phyloP scores from a whole-genome alignment of 1,140 invertebrate species.

The Diabrotica virgifera region DNA sequence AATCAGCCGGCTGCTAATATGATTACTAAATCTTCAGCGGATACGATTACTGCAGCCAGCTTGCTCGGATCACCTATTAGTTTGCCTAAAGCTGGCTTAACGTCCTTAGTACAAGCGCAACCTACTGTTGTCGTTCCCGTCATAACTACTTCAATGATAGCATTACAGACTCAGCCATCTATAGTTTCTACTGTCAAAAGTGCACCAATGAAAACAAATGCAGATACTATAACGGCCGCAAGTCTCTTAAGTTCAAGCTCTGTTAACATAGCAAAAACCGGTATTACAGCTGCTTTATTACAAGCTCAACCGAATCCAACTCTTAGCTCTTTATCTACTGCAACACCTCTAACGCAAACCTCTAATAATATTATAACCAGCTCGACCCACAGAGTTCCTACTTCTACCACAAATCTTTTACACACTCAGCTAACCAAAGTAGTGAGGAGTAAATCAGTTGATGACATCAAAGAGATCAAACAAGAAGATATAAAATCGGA shows the following conservation, averaged over 20 bases:
- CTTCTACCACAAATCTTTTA: slow-evolving; percentile 45
- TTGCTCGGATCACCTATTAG: slow-evolving; percentile 42
- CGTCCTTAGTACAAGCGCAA: slow-evolving; percentile 48
- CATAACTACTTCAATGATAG: slow-evolving; percentile 44
- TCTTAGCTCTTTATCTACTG: slow-evolving; percentile 7
- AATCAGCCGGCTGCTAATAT: slow-evolving; percentile 46
- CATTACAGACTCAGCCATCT: slow-evolving; percentile 43
- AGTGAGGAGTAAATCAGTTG: slow-evolving; percentile 28
- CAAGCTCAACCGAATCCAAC: slow-evolving; percentile 49
- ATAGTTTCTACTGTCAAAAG: slow-evolving; percentile 20
- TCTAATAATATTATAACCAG: slow-evolving; percentile 12
- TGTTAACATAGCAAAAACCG: slow-evolving; percentile 35
- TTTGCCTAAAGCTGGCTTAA: slow-evolving; percentile 35
- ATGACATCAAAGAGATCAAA: slow-evolving; percentile 36
- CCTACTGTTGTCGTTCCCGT: slow-evolving; percentile 50
- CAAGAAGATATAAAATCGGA: slow-evolving; percentile 23
- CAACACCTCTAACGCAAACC: slow-evolving; percentile 4
- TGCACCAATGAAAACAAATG: slow-evolving; percentile 36
- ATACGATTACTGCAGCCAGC: slow-evolving; percentile 46
- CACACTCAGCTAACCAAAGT: slow-evolving; percentile 56
- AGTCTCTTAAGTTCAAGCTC: slow-evolving; percentile 40
- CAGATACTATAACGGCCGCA: slow-evolving; percentile 45
- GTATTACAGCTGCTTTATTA: slow-evolving; percentile 37
- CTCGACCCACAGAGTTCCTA: slow-evolving; percentile 23
- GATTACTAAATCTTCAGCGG: slow-evolving; percentile 41